These are phyloP conservation scores for Harpegnathos saltator DNA, from an alignment of 1,140 invertebrate species.

Conservation along the genomic window DNA sequence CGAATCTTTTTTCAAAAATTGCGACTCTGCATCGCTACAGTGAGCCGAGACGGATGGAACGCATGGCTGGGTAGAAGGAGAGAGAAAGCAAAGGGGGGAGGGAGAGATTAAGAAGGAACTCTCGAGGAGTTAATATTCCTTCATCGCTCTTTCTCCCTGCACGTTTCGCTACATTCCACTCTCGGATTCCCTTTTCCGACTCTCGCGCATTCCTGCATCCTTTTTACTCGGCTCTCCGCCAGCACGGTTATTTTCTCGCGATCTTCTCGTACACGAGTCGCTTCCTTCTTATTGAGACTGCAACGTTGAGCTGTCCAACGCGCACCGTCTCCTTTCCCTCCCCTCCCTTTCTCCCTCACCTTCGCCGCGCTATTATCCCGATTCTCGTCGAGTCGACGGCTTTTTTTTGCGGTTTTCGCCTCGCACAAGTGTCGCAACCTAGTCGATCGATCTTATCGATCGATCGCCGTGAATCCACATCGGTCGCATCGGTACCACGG, in stretches of 20 bases:
- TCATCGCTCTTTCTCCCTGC: constrained; percentile 28
- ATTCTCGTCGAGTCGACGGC: background rate
- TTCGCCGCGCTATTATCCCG: background rate
- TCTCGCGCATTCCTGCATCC: constrained; percentile 55
- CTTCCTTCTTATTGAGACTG: constrained; percentile 54
- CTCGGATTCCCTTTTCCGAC: constrained; percentile 56
- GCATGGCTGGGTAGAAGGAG: too few relatives aligned
- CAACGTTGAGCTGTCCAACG: constrained; percentile 41
- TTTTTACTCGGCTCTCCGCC: constrained; percentile 51
- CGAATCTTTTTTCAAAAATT: constrained; percentile 26
- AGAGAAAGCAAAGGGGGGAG: background rate
- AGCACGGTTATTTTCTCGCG: constrained; percentile 54
- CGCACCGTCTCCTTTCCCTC: background rate
- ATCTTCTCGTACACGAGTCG: constrained; percentile 27
- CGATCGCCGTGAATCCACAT: background rate
- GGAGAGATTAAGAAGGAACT: constrained; percentile 14
- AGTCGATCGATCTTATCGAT: constrained; percentile 9
- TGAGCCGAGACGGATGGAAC: too few relatives aligned
- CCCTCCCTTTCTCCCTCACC: background rate
- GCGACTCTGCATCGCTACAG: background rate
- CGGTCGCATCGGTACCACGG: constrained; percentile 3
- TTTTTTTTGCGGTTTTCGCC: too few relatives aligned
- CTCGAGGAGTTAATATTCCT: constrained; percentile 28
- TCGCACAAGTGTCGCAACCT: too few relatives aligned
- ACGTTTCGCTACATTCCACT: constrained; percentile 45